Conservation (phyloP, 53 echinoderm and acorn worm genomes). For the Actinopyga echinites region DNA sequence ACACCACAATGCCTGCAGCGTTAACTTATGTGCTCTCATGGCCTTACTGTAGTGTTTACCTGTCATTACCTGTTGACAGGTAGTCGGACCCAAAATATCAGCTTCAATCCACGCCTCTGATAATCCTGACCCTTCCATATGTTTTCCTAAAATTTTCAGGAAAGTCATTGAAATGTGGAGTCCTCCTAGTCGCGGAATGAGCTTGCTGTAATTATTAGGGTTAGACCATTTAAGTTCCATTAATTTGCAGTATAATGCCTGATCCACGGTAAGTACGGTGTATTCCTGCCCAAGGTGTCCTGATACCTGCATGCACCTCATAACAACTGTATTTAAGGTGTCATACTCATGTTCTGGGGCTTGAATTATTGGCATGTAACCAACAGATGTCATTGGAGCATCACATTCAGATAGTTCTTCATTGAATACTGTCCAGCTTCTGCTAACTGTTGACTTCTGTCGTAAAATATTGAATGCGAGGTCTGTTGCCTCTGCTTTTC, state of each 20-base stretch:
- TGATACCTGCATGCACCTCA: slow-evolving; percentile 15
- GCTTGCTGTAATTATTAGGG: not conserved
- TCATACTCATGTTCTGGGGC: slow-evolving; percentile 32
- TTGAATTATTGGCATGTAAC: slow-evolving; percentile 13
- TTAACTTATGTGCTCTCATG: slow-evolving; percentile 51
- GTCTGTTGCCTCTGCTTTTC: not conserved
- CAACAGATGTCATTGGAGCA: not conserved
- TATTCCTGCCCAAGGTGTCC: not conserved
- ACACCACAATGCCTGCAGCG: slow-evolving; percentile 56
- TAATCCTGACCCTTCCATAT: slow-evolving; percentile 50
- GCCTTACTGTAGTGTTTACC: slow-evolving; percentile 46
- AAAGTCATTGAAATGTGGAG: slow-evolving; percentile 42
- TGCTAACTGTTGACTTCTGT: not conserved
- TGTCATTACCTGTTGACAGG: not conserved
- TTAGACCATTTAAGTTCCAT: slow-evolving; percentile 35
- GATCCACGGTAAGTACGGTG: slow-evolving; percentile 17
- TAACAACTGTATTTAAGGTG: slow-evolving; percentile 20
- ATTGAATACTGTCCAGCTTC: slow-evolving; percentile 28
- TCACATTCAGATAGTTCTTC: not conserved
- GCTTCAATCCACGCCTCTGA: slow-evolving; percentile 24
- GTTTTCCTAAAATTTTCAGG: slow-evolving; percentile 28
- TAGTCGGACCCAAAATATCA: not conserved
- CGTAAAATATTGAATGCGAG: not conserved
- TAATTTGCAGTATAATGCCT: slow-evolving; percentile 18
- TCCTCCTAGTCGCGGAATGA: slow-evolving; percentile 27